These are phyloP conservation scores for Schrankia costaestrigalis DNA, from an alignment of 2,888 invertebrate genomes.

Conservation along the genomic window DNA sequence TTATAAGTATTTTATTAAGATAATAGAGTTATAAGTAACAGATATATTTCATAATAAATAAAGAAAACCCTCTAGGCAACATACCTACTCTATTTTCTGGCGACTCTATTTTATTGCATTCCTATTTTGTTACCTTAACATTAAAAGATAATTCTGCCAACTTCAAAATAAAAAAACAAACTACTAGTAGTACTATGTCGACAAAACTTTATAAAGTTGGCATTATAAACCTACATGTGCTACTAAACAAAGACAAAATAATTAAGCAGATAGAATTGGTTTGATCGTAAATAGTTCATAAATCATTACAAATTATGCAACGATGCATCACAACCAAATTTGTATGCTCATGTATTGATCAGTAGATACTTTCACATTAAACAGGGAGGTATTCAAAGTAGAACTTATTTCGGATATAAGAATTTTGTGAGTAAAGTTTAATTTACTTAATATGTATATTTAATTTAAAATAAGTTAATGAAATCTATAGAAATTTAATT, in stretches of 20 bases:
- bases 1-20: conserved; percentile 12
- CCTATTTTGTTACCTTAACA: too few species aligned
- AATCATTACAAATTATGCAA: conserved; percentile 50
- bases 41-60: not conserved
- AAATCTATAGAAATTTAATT: not conserved
- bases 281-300: conserved; percentile 34
- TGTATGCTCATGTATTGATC: conserved; percentile 54
- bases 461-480: too few species aligned
- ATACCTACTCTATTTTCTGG: conserved; percentile 12
- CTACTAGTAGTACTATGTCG: too few species aligned
- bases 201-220: too few species aligned
- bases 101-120: too few species aligned
- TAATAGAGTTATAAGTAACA: not conserved
- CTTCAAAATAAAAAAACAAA: too few species aligned
- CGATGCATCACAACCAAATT: conserved; percentile 42
- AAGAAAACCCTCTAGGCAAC: not conserved
- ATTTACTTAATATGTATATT: too few species aligned
- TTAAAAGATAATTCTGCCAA: too few species aligned
- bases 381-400: conserved; percentile 22
- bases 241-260: too few species aligned
- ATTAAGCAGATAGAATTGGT: conserved; percentile 8
- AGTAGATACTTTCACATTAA: conserved; percentile 58
- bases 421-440: too few species aligned
- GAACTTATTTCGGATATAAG: not conserved
- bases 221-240: too few species aligned